These are phyloP conservation scores for Scrobipalpa atriplicella DNA, from an alignment of 2,888 invertebrate genomes.

Conservation along the genomic window DNA sequence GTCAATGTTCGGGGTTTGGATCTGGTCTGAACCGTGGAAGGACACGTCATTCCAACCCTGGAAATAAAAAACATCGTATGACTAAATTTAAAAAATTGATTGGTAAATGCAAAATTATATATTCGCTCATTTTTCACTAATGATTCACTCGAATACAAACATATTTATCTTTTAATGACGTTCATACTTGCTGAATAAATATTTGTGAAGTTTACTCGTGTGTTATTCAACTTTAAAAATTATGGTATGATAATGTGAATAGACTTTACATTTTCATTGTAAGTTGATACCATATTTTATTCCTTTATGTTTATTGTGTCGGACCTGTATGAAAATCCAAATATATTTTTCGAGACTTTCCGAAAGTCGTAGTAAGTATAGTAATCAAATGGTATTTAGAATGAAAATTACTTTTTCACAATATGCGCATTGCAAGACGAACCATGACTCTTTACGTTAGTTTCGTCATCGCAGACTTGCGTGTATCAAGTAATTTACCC, in stretches of 20 bases:
- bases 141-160: too few species aligned
- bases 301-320: too few species aligned
- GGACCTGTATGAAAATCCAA: too few species aligned
- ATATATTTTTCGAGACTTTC: too few species aligned
- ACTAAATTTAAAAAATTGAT: neutral
- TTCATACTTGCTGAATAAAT: neutral
- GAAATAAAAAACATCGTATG: neutral
- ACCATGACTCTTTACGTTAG: slow-evolving; percentile 7
- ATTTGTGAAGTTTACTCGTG: neutral
- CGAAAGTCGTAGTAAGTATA: neutral
- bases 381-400: neutral
- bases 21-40: slow-evolving; percentile 94
- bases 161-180: neutral
- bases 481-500: slow-evolving; percentile 2
- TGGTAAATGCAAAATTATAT: neutral
- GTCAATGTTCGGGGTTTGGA: slow-evolving; percentile 95
- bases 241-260: too few species aligned
- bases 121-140: neutral
- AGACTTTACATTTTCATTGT: too few species aligned
- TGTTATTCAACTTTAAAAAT: neutral
- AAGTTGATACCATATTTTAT: too few species aligned
- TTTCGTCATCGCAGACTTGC: slow-evolving; percentile 11
- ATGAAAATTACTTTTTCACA: slow-evolving; percentile 3
- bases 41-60: slow-evolving; percentile 97
- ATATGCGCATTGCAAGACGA: neutral